Percentiles rank a stretch among this genome's conserved stretches.
Evolutionary conservation across 2,113 vertebrate genomes (phyloP).

Genomic region (Atlantisia rogersi): DNA sequence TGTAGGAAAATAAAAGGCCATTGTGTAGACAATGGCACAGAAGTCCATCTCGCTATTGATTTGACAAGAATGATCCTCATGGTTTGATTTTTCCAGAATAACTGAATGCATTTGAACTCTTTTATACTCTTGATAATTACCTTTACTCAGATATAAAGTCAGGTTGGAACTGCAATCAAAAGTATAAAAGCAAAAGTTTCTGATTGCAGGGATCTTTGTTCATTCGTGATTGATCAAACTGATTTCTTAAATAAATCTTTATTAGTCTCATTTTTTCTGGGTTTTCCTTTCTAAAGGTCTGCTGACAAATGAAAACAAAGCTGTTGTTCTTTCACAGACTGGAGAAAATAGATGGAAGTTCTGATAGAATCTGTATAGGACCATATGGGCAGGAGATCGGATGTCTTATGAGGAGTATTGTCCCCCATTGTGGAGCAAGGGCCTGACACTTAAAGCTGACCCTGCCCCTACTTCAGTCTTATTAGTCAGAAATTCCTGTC

Average conservation of each 20-base stretch:
- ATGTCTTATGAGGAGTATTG: background rate
- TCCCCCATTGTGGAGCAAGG: background rate
- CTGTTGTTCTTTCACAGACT: background rate
- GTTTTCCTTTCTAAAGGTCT: background rate
- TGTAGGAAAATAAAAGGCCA: conserved; percentile 45
- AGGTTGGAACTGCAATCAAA: background rate
- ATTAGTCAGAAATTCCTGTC: background rate
- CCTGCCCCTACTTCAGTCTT: background rate
- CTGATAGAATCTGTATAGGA: background rate
- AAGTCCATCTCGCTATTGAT: conserved; percentile 42
- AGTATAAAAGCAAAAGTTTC: background rate
- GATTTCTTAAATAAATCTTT: background rate
- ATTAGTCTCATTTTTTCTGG: background rate
- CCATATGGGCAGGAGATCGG: background rate
- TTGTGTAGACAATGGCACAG: conserved; percentile 12
- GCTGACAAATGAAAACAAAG: background rate
- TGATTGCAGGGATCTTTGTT: background rate
- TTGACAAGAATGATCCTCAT: conserved; percentile 6
- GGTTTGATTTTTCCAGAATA: conserved; percentile 43
- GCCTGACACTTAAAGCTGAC: background rate
- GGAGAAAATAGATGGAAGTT: background rate
- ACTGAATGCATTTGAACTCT: conserved; percentile 1
- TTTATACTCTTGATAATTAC: background rate
- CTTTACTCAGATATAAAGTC: background rate
- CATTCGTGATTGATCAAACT: background rate